Base-by-base conservation (phyloP, 1,140 invertebrate genomes). In the Paramacrobiotus metropolitanus region DNA sequence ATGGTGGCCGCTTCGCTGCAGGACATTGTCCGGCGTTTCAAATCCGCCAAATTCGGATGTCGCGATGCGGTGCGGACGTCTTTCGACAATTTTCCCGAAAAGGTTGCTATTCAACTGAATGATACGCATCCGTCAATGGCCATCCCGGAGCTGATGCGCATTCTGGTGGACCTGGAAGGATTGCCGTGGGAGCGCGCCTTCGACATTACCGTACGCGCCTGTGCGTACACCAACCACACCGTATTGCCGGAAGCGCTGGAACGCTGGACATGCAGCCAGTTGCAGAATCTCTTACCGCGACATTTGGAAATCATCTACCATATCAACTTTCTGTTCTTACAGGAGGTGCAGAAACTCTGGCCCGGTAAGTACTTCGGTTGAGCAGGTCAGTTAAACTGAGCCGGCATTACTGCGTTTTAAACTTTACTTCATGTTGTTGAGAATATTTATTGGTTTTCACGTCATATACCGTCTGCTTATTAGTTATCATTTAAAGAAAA, bases 211-310 rank as follows among this genome's bases (percentile, higher is more conserved):
- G 77, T 78, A 0, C 80, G 79, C 65, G 86, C 88, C 3, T 99
- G 89, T 69, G 91, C 87, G 21, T 99, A 99, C 74, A 99, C 94
- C 48, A 99, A 99, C 73, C 94, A 99, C 74, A 99, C 94, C 0
- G 89, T 98, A 29, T 76, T 99, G 59, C 95, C 95, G 0, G 93
- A 98, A 76, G 95, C 95, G 59, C 74, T 99, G 63, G 95, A 99
- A 73, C 78, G 94, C 62, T 99, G 95, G 95, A 86, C 92, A 0
- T 82, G 83, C 18, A 79, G 79, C 29, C 80, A 97, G 81, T 70
- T 99, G 65, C 82, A 90, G 67, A 81, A 79, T 62, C 84, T 96
- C 60, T 74, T 99, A 44, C 95, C 95, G 0, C 78, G 95, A 59
- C 95, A 99, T 71, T 78, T 99, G 73, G 79, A 97, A 73, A 93